Evolutionary conservation across 2,888 invertebrate genomes (phyloP).

Genomic region (Rotaria magnacalcarata): DNA sequence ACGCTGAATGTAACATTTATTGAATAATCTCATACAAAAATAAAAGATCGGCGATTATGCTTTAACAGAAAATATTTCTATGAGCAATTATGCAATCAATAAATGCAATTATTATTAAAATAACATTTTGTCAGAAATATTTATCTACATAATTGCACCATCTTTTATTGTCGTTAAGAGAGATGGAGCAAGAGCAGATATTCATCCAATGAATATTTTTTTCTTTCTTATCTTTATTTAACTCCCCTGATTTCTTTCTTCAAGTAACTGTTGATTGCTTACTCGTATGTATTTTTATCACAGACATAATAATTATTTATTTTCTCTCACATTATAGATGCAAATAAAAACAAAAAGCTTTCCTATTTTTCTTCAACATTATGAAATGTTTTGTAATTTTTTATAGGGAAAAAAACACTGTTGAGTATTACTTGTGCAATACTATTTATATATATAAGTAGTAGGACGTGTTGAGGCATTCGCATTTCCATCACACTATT

Average conservation of each 20-base stretch:
- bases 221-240: not conserved
- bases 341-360: not conserved
- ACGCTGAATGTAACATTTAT: too few relatives aligned
- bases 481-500: not conserved
- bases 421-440: not conserved
- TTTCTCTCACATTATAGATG: not conserved
- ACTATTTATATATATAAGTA: not conserved
- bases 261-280: not conserved
- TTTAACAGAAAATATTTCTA: too few relatives aligned
- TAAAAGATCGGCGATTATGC: too few relatives aligned
- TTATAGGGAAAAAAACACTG: not conserved
- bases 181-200: not conserved
- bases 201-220: not conserved
- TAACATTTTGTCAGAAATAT: not conserved
- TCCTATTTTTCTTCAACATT: not conserved
- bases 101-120: not conserved
- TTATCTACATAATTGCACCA: not conserved
- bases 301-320: not conserved
- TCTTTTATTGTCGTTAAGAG: not conserved
- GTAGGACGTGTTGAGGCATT: not conserved
- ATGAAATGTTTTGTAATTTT: not conserved
- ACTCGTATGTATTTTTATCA: not conserved
- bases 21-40: too few relatives aligned
- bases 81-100: too few relatives aligned
- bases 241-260: not conserved